Conservation (phyloP, 2,888 invertebrate species). For the Urechis unicinctus region DNA sequence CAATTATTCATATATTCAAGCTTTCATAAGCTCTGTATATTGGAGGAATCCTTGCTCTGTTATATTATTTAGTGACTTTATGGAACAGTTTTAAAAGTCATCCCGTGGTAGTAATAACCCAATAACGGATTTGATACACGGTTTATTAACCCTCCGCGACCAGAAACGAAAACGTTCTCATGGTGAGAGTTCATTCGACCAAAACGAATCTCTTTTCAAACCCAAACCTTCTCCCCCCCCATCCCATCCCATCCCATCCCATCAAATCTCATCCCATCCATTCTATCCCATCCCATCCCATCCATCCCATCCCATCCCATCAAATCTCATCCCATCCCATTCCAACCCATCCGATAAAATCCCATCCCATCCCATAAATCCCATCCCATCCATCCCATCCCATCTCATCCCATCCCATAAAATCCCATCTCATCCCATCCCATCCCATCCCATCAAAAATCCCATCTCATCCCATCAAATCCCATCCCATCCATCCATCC, state of each 20-base stretch:
- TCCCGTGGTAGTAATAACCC: no score
- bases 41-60: no score
- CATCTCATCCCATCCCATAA: conserved; percentile 5
- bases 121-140: no score
- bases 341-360: conserved; percentile 4
- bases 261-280: not conserved
- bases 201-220: no score
- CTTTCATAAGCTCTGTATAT: no score
- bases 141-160: no score
- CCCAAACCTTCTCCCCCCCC: no score
- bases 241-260: not conserved
- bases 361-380: conserved; percentile 6
- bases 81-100: no score
- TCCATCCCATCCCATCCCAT: conserved; percentile 3
- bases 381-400: conserved; percentile 9
- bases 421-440: conserved; percentile 7
- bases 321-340: not conserved
- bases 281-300: conserved; percentile 5
- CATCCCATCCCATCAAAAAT: conserved; percentile 8
- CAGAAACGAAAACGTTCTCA: no score
- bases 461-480: conserved; percentile 6
- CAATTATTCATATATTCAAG: no score
- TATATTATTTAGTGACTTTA: no score
- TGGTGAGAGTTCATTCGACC: no score
- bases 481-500: conserved; percentile 7